Evolutionary conservation across 2,797 vertebrate genomes (phyloP).

Genomic region (Pogonophryne albipinna): DNA sequence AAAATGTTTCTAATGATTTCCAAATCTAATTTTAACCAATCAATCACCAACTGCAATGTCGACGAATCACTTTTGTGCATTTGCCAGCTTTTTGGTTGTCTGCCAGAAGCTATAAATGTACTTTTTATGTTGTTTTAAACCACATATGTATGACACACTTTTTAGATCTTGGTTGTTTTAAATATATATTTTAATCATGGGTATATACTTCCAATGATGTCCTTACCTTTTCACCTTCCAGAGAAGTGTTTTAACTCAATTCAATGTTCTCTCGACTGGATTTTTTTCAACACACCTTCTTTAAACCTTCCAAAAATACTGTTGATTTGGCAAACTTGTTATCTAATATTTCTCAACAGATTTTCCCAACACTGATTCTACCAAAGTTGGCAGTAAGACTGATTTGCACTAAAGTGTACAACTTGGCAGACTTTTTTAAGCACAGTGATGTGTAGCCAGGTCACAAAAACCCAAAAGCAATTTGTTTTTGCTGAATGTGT

Average conservation of each 20-base stretch:
- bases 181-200: too few relatives aligned
- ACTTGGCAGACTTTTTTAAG: constrained; percentile 7
- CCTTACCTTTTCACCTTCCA: background rate
- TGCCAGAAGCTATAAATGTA: too few relatives aligned
- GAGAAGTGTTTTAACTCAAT: background rate
- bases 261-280: background rate
- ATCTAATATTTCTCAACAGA: background rate
- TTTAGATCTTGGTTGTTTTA: background rate
- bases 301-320: background rate
- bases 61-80: too few relatives aligned
- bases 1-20: too few relatives aligned
- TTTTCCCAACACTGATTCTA: background rate
- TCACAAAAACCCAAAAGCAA: constrained; percentile 15
- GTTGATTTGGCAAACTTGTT: background rate
- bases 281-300: background rate
- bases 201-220: background rate
- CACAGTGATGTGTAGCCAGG: constrained; percentile 6
- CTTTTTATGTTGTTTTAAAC: too few relatives aligned
- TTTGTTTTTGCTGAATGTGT: constrained; percentile 2
- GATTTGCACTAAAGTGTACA: background rate
- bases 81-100: too few relatives aligned
- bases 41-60: too few relatives aligned
- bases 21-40: too few relatives aligned
- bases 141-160: background rate
- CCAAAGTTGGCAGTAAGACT: background rate